Conservation (phyloP, 64 coral and sea anemone genomes). For the Dendrophyllia cribrosa region DNA sequence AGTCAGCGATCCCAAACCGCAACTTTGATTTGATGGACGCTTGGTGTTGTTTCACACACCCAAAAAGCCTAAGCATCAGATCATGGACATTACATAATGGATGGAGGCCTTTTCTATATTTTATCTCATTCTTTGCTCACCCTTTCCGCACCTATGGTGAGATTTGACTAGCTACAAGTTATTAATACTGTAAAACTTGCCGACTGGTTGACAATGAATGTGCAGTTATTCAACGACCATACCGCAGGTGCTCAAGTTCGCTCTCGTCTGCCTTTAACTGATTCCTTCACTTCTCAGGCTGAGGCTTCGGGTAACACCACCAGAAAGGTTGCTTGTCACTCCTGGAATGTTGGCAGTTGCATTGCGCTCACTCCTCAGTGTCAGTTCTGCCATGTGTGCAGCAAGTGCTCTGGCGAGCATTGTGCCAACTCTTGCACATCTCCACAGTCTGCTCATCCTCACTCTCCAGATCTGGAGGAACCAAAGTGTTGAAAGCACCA, state of each 20-base stretch:
- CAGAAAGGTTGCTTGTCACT: not conserved
- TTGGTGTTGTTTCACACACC: not conserved
- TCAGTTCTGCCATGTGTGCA: constrained; percentile 13
- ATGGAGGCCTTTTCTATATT: constrained; percentile 2
- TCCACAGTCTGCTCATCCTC: not conserved
- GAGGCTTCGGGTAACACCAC: not conserved
- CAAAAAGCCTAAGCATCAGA: not conserved
- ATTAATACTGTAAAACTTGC: not conserved
- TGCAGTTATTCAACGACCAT: not conserved
- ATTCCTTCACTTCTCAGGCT: not conserved
- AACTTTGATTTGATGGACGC: not conserved
- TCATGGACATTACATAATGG: not conserved
- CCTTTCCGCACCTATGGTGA: not conserved
- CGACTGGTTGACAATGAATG: constrained; percentile 9
- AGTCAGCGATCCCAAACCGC: not conserved
- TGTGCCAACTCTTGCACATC: not conserved
- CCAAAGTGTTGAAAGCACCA: not conserved
- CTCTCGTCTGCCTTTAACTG: not conserved
- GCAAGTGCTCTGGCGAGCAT: not conserved
- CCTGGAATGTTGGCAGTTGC: not conserved
- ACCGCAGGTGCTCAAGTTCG: constrained; percentile 8
- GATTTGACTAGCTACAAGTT: constrained; percentile 30
- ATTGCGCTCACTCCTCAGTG: not conserved
- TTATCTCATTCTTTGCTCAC: not conserved
- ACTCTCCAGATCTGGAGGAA: not conserved